Conservation (phyloP, 37 sponge, comb jelly and placozoan genomes). For the Aphrocallistes beatrix region DNA sequence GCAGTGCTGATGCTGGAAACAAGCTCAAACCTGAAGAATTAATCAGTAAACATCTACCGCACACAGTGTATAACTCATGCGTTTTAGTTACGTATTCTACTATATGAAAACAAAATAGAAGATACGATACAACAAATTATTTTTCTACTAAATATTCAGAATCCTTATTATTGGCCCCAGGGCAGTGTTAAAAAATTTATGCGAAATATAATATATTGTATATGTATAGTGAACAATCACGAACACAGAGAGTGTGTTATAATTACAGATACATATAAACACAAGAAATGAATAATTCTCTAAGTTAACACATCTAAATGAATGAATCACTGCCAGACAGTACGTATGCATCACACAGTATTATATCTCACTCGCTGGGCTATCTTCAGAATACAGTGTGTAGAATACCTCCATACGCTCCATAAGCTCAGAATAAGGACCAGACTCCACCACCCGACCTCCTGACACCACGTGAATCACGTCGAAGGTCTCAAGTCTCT, state of each 20-base stretch:
- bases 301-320: too few relatives aligned
- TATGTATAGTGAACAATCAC: too few relatives aligned
- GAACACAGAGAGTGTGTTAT: too few relatives aligned
- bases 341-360: background rate
- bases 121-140: background rate
- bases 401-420: background rate
- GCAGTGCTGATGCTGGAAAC: background rate
- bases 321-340: too few relatives aligned
- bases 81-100: too few relatives aligned
- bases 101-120: too few relatives aligned
- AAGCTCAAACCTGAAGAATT: background rate
- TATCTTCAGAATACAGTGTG: background rate
- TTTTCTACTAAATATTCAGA: background rate
- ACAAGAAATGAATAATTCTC: too few relatives aligned
- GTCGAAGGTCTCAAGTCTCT: background rate
- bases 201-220: too few relatives aligned
- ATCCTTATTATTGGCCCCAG: background rate
- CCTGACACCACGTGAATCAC: background rate
- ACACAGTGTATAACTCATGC: too few relatives aligned
- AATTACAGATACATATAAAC: too few relatives aligned
- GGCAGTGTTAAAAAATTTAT: background rate
- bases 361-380: background rate
- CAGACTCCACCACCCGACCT: background rate
- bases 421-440: background rate
- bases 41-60: too few relatives aligned